These are phyloP conservation scores for Lanistes nyassanus DNA, from an alignment of 1,140 invertebrate species.

Conservation along the genomic window DNA sequence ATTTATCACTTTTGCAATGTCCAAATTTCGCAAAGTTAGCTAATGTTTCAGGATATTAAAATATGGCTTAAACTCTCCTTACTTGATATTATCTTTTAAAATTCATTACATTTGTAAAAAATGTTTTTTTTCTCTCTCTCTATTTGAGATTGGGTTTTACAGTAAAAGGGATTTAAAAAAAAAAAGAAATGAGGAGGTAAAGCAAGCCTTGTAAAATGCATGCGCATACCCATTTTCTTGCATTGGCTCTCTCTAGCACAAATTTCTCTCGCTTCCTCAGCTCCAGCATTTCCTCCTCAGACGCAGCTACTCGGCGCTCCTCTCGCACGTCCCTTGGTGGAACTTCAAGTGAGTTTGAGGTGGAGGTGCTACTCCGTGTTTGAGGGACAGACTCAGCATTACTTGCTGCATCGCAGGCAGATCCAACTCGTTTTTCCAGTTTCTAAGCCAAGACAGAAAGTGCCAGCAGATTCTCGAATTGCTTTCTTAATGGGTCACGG, in stretches of 20 bases:
- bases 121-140: no score
- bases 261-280: slow-evolving; percentile 53
- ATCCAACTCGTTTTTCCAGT: not conserved
- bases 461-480: no score
- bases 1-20: no score
- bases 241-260: slow-evolving; percentile 42
- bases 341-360: slow-evolving; percentile 48
- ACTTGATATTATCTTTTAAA: no score
- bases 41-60: no score
- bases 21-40: no score
- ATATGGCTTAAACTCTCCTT: no score
- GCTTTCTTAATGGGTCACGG: no score
- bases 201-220: no score
- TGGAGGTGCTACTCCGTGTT: slow-evolving; percentile 31
- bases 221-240: slow-evolving; percentile 27
- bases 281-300: slow-evolving; percentile 62
- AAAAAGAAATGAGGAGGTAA: no score
- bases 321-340: slow-evolving; percentile 48
- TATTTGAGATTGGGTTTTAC: no score
- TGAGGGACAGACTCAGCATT: slow-evolving; percentile 9
- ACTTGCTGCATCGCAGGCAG: not conserved
- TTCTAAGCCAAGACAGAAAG: not conserved
- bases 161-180: no score
- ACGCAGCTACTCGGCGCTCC: slow-evolving; percentile 48
- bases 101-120: not conserved